phyloP scores from a whole-genome alignment of 2,113 vertebrate species.

The Erythrocercus mccallii region DNA sequence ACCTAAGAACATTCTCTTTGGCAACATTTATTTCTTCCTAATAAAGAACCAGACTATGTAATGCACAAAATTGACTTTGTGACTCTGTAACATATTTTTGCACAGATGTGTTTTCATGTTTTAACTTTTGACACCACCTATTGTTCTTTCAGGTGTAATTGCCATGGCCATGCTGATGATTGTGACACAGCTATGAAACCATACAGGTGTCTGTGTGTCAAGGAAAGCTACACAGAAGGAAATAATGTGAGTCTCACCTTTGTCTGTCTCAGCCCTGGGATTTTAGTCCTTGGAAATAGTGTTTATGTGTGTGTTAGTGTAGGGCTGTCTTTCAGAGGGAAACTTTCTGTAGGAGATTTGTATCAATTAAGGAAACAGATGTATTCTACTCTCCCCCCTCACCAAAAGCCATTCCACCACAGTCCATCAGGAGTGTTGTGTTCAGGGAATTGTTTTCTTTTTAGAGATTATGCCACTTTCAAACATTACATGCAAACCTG shows the following conservation, averaged over 20 bases:
- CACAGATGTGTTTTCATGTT: neutral
- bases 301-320: neutral
- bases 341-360: neutral
- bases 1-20: neutral
- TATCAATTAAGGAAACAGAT: neutral
- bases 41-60: neutral
- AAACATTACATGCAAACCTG: neutral
- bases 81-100: neutral
- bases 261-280: accelerated
- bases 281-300: neutral
- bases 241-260: constrained; percentile 79
- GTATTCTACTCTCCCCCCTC: too few species aligned
- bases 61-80: neutral
- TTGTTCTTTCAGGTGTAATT: constrained; percentile 81
- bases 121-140: neutral
- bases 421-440: neutral
- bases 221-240: constrained; percentile 84
- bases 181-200: constrained; percentile 78
- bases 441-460: neutral
- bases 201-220: constrained; percentile 82
- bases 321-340: neutral
- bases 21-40: neutral
- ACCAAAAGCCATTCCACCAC: neutral
- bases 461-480: neutral
- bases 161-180: constrained; percentile 83